Percentiles rank a stretch among this genome's conserved stretches.
Conservation (phyloP, 2,888 invertebrate species). For the Aphidoletes aphidimyza region DNA sequence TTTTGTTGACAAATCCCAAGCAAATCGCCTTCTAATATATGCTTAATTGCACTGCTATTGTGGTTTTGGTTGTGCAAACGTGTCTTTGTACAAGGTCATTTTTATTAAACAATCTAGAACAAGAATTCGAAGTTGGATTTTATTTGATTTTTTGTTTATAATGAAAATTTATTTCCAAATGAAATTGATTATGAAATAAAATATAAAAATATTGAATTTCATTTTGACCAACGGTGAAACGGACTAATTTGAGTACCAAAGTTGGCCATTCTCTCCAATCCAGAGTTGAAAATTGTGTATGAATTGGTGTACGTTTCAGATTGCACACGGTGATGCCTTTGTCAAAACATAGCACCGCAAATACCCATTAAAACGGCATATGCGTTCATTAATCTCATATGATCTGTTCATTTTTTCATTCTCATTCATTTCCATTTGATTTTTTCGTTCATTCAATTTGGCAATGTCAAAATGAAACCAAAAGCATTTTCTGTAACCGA, state of each 20-base stretch:
- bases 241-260: no score
- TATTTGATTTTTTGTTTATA: not conserved
- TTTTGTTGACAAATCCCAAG: slow-evolving; percentile 26
- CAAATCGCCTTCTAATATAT: slow-evolving; percentile 21
- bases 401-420: no score
- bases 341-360: slow-evolving; percentile 9
- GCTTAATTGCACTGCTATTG: slow-evolving; percentile 3
- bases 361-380: slow-evolving; percentile 3
- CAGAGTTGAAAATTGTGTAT: no score
- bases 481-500: not conserved
- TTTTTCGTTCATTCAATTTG: slow-evolving; percentile 33
- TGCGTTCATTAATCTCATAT: not conserved
- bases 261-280: no score
- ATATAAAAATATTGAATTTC: no score
- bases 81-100: slow-evolving; percentile 13
- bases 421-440: not conserved
- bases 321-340: not conserved
- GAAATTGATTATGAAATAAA: no score
- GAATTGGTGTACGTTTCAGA: not conserved
- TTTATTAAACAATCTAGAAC: not conserved
- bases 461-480: not conserved
- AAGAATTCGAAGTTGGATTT: not conserved
- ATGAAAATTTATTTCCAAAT: no score
- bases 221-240: no score
- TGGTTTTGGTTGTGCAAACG: not conserved